Evolutionary conservation across 2,113 vertebrate genomes (phyloP), one percentile per base, ranked within the genome.

Genomic region (Corythornis cristatus): DNA sequence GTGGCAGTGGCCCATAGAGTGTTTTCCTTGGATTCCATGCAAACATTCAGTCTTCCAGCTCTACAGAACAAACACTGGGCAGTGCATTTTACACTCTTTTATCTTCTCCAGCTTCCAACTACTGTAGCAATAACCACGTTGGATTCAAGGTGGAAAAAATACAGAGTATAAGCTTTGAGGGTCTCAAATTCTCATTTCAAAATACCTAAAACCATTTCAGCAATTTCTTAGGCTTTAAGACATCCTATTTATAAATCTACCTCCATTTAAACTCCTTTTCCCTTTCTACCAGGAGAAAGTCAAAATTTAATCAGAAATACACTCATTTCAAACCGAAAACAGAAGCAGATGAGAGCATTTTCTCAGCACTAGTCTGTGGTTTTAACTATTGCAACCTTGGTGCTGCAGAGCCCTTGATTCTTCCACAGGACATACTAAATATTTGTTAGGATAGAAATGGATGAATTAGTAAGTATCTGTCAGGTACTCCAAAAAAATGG

Each of bases 1-100:
- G 91, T 96, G 93, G 94, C 96, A 95, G 87, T 12, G 57, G 89
- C 12, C 86, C 91, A 84, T 40, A 83, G 72, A 19, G 35, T 64
- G 64, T 81, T 93, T 43, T 77, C 71, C 82, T 85, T 80, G 87
- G 91, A 77, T 81, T 42, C 29, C 43, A 60, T 60, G 60, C 83
- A 60, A 43, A 84, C 57, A 16, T 17, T 72, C 45, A 14, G 8
- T 56, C 73, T 61, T 75, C 53, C 88, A 71, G 77, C 90, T 82
- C 92, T 8, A 9, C 58, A 26, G 48, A 73, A 46, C 11, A 29
- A 78, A 60, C 62, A 58, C 70, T 2, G 2, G 1, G 25, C 71
- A 35, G 33, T 0, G 28, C 35, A 6, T 19, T 74, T 77, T 17
- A 12, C 4, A 1, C 18, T 61, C 35, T 46, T 7, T 5, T 17